Conservation (phyloP, 1,140 invertebrate genomes). For the Rhagoletis pomonella region DNA sequence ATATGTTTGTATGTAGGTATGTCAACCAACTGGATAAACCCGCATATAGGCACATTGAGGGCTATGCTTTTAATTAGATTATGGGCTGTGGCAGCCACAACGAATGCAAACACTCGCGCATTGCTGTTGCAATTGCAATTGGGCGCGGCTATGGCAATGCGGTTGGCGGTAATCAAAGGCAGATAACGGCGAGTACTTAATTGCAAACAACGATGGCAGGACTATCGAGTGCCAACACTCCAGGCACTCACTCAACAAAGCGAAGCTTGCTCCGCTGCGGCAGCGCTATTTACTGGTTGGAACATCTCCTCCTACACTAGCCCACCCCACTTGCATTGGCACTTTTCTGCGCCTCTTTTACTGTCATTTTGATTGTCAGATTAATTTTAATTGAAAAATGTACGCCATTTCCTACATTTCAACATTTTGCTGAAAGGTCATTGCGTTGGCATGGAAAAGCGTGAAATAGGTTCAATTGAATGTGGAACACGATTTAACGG, state of each 20-base stretch:
- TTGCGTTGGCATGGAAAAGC: neutral
- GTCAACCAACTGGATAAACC: neutral
- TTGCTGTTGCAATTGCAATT: conserved; percentile 14
- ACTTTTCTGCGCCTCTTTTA: neutral
- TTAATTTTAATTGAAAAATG: conserved; percentile 52
- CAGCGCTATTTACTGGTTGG: neutral
- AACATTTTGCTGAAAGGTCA: conserved; percentile 28
- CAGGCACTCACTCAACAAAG: neutral
- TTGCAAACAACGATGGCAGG: neutral
- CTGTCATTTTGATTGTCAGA: conserved; percentile 49
- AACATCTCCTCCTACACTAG: neutral
- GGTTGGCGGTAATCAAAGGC: conserved; percentile 28
- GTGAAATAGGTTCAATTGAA: neutral
- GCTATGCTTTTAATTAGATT: conserved; percentile 44
- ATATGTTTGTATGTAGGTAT: neutral
- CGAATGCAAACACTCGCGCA: conserved; percentile 46
- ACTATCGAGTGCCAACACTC: conserved; percentile 22
- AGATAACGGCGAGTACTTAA: conserved; percentile 16
- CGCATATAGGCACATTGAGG: neutral
- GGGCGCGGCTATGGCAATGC: conserved; percentile 18
- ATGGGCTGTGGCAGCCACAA: conserved; percentile 40
- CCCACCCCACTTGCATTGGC: neutral
- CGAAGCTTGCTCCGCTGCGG: too few species aligned
- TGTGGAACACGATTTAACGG: neutral
- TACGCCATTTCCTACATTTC: conserved; percentile 29